Percentiles rank a stretch among this genome's conserved stretches.
These are phyloP conservation scores for Nycticryphes semicollaris DNA, from an alignment of 2,113 vertebrate genomes.

Conservation along the genomic window DNA sequence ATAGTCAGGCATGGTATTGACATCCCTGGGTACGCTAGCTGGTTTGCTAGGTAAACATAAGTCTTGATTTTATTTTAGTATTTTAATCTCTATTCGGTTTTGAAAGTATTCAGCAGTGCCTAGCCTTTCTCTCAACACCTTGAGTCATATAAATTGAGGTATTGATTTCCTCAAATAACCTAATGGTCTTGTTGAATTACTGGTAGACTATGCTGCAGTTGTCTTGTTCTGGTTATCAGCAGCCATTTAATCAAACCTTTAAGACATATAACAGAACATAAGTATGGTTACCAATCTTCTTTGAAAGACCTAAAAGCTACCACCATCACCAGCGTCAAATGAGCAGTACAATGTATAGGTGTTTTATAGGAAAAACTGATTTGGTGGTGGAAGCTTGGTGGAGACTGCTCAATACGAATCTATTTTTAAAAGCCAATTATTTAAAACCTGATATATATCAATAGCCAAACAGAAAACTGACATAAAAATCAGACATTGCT, in stretches of 20 bases:
- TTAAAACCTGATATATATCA: not conserved
- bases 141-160: not conserved
- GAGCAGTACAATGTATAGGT: not conserved
- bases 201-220: conserved; percentile 27
- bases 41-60: not conserved
- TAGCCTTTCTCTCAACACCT: not conserved
- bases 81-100: not conserved
- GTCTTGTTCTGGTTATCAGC: conserved; percentile 53
- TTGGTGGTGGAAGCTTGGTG: not conserved
- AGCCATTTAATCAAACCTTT: conserved; percentile 47
- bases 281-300: conserved; percentile 1
- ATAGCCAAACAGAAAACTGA: conserved; percentile 6
- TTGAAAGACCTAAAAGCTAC: conserved; percentile 16
- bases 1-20: not conserved
- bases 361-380: conserved; percentile 29
- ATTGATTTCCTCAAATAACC: conserved; percentile 62
- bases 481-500: conserved; percentile 10
- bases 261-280: not conserved
- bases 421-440: not conserved
- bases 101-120: not conserved
- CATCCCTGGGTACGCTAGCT: not conserved
- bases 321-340: not conserved
- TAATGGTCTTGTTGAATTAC: conserved; percentile 57
- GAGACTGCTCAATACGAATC: not conserved
- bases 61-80: not conserved